Conservation (phyloP, 1,140 invertebrate genomes). For the Calosoma granatense region DNA sequence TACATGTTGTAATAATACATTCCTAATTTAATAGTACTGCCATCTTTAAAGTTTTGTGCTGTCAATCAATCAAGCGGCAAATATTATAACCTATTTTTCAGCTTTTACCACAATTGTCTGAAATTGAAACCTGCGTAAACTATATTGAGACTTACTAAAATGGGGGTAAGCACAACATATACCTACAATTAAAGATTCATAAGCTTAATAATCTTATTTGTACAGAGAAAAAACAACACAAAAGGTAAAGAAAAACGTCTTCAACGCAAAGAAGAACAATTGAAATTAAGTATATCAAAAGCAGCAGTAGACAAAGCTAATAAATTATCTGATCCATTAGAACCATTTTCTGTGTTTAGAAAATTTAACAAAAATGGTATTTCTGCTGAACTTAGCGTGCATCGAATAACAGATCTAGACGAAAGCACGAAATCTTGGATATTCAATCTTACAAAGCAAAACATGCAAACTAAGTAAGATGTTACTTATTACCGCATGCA, state of each 20-base stretch:
- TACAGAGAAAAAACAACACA: constrained; percentile 24
- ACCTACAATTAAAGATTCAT: not conserved
- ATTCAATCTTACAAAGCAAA: constrained; percentile 45
- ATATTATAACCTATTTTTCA: not conserved
- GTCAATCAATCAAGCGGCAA: constrained; percentile 5
- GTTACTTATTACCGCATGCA: no score
- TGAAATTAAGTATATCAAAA: constrained; percentile 30
- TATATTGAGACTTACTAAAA: no score
- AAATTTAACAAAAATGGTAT: constrained; percentile 34
- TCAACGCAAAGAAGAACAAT: constrained; percentile 35
- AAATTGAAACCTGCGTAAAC: no score
- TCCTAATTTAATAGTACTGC: no score
- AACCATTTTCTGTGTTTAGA: constrained; percentile 33
- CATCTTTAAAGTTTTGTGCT: not conserved
- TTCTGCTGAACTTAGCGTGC: constrained; percentile 27
- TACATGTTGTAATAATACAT: no score
- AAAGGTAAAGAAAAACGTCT: constrained; percentile 36
- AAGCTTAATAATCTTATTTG: constrained; percentile 9
- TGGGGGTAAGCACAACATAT: constrained; percentile 3
- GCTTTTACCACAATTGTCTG: not conserved
- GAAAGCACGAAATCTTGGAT: constrained; percentile 37
- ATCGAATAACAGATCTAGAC: constrained; percentile 23
- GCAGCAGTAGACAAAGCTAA: constrained; percentile 33
- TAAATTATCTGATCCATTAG: constrained; percentile 33
- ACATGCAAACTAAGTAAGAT: constrained; percentile 48